phyloP scores from a whole-genome alignment of 1,140 invertebrate genomes.

The Listronotus oregonensis region DNA sequence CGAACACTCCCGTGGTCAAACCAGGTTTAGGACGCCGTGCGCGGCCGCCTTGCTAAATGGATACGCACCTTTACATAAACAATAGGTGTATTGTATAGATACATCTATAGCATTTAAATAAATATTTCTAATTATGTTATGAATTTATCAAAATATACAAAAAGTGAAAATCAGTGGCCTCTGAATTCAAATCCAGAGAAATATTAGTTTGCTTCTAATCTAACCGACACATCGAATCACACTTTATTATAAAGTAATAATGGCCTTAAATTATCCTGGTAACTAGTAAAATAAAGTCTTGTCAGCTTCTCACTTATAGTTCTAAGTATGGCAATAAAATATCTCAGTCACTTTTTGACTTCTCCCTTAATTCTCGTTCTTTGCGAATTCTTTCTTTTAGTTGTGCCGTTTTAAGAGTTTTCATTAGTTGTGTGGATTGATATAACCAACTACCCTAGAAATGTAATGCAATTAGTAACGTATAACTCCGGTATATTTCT shows the following conservation, averaged over 20 bases:
- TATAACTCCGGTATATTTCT: too few species aligned
- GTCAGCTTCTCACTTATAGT: constrained; percentile 1
- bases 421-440: constrained; percentile 84
- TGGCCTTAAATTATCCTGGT: constrained; percentile 7
- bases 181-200: too few species aligned
- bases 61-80: too few species aligned
- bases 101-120: too few species aligned
- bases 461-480: neutral
- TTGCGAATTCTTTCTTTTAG: constrained; percentile 59
- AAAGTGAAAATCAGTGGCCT: too few species aligned
- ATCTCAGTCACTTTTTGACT: constrained; percentile 9
- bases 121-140: too few species aligned
- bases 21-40: too few species aligned
- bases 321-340: neutral
- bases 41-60: too few species aligned
- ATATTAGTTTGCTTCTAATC: too few species aligned
- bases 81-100: too few species aligned
- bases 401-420: constrained; percentile 78
- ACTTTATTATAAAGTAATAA: constrained; percentile 17
- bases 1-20: too few species aligned
- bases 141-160: too few species aligned
- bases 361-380: constrained; percentile 33
- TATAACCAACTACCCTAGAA: constrained; percentile 78
- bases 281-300: neutral
- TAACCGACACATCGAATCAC: neutral